These are phyloP conservation scores for Poeciliopsis gracilis DNA, from an alignment of 2,797 vertebrate genomes.

Conservation along the genomic window DNA sequence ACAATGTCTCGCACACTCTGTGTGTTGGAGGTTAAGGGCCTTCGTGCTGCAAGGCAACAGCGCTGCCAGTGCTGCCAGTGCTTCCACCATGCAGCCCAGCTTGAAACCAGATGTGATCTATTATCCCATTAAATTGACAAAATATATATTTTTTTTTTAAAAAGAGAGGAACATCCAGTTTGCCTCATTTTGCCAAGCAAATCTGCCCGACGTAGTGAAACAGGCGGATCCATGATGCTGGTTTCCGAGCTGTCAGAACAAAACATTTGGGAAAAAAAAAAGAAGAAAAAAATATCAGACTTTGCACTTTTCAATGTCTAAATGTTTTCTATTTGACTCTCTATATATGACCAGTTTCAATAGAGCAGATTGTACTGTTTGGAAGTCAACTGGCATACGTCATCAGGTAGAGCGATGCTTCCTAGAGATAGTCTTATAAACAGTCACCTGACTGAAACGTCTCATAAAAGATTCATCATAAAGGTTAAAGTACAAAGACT, in stretches of 20 bases:
- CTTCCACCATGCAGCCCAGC: neutral
- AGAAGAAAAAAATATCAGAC: neutral
- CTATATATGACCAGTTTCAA: neutral
- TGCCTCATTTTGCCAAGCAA: neutral
- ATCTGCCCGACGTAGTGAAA: neutral
- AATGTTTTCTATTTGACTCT: no score
- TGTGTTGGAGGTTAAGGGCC: neutral
- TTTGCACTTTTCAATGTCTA: neutral
- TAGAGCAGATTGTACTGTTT: slow-evolving; percentile 16
- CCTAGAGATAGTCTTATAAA: slow-evolving; percentile 59
- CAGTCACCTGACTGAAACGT: neutral
- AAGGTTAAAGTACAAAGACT: neutral
- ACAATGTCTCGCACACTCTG: neutral
- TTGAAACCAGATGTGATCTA: neutral
- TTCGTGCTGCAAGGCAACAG: neutral
- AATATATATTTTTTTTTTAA: neutral
- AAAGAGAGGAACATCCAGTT: neutral
- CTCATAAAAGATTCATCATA: neutral
- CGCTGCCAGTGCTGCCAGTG: no score
- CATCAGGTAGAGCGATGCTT: slow-evolving; percentile 66
- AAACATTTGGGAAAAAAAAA: neutral
- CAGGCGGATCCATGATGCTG: neutral
- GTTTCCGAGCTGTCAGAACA: neutral
- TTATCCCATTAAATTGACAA: neutral
- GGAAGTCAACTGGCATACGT: slow-evolving; percentile 67